phyloP scores from a whole-genome alignment of 1,140 invertebrate genomes.

The Dermatophagoides farinae region DNA sequence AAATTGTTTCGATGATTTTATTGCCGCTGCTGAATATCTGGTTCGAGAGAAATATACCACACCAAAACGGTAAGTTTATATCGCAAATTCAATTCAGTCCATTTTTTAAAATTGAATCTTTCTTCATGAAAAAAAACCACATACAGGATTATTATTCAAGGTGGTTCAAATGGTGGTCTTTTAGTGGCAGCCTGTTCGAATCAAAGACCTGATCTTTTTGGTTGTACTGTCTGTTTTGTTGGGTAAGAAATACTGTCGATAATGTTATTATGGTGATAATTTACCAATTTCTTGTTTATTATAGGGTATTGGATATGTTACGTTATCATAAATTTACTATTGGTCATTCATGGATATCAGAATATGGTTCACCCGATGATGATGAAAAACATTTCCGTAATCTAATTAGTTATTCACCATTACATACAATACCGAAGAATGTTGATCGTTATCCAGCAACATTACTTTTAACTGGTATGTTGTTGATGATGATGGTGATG shows the following conservation, averaged over 20 bases:
- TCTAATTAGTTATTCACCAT: constrained; percentile 49
- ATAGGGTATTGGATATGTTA: constrained; percentile 87
- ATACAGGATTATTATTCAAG: constrained; percentile 58
- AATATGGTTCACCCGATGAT: constrained; percentile 80
- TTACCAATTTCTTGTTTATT: background rate
- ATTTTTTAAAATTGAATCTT: background rate
- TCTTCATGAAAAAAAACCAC: no score
- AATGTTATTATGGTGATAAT: background rate
- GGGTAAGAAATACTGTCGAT: constrained; percentile 40
- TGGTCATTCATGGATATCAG: constrained; percentile 84
- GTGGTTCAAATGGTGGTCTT: constrained; percentile 88
- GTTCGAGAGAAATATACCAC: constrained; percentile 59
- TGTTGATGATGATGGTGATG: background rate
- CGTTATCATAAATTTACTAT: constrained; percentile 96
- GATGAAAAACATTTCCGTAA: constrained; percentile 48
- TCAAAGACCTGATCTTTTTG: constrained; percentile 84
- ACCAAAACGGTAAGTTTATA: constrained; percentile 32
- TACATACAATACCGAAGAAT: constrained; percentile 59
- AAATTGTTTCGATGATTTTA: constrained; percentile 94
- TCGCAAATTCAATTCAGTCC: background rate
- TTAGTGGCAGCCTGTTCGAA: constrained; percentile 77
- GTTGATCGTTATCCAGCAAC: constrained; percentile 62
- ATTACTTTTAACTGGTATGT: constrained; percentile 47
- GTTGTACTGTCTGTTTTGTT: constrained; percentile 69
- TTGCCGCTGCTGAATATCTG: constrained; percentile 72